Evolutionary conservation across 2,888 invertebrate genomes (phyloP).

Genomic region (Monopis laevigella): DNA sequence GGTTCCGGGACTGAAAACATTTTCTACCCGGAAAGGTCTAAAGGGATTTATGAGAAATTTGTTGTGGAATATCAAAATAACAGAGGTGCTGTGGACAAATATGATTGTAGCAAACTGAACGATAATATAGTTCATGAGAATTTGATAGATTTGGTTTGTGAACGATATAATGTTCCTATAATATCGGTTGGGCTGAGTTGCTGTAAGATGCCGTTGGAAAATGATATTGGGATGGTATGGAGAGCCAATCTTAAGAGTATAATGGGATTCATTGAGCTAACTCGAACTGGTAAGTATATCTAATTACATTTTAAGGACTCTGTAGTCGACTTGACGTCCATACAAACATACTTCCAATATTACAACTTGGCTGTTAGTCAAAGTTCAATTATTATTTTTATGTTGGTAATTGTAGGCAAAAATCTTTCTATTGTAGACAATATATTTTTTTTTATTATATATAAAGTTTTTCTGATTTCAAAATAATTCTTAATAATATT

Average conservation of each 20-base stretch:
- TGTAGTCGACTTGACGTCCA: too few species aligned
- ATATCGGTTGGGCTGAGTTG: slow-evolving; percentile 80
- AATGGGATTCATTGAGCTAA: slow-evolving; percentile 69
- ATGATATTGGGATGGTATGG: slow-evolving; percentile 76
- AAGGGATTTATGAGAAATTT: slow-evolving; percentile 53
- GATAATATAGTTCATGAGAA: slow-evolving; percentile 43
- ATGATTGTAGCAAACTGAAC: slow-evolving; percentile 30
- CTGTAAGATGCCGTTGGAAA: slow-evolving; percentile 81
- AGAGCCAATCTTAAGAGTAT: slow-evolving; percentile 71
- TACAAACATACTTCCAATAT: too few species aligned
- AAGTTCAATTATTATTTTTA: too few species aligned
- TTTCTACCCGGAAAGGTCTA: slow-evolving; percentile 49
- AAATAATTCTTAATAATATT: too few species aligned
- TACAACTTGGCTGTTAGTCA: too few species aligned
- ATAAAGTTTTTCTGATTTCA: too few species aligned
- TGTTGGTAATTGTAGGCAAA: too few species aligned
- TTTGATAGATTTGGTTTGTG: slow-evolving; percentile 68
- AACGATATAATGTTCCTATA: slow-evolving; percentile 72
- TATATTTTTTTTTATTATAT: too few species aligned
- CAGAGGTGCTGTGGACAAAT: slow-evolving; percentile 39
- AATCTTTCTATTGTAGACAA: too few species aligned
- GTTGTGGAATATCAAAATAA: slow-evolving; percentile 52
- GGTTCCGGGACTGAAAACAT: slow-evolving; percentile 78
- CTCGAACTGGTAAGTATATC: slow-evolving; percentile 66
- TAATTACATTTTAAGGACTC: too few species aligned